These are phyloP conservation scores for Rhynchonycteris naso DNA, from an alignment of 2,797 vertebrate species.

Conservation along the genomic window DNA sequence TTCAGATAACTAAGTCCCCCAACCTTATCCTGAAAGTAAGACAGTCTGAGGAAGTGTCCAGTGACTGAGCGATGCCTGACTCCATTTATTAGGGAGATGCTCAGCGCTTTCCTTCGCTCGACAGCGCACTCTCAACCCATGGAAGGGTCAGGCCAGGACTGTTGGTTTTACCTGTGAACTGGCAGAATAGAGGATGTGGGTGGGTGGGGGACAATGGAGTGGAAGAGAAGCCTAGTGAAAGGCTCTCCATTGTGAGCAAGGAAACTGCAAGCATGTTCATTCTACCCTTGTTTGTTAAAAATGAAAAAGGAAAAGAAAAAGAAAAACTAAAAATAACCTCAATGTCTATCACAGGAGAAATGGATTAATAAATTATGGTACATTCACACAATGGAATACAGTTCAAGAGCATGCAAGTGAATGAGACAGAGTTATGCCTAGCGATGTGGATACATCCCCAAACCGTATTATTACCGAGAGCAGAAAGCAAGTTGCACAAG, in stretches of 20 bases:
- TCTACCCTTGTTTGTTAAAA: not conserved
- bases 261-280: not conserved
- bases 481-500: not conserved
- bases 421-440: fast-evolving
- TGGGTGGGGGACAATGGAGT: not conserved
- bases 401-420: not conserved
- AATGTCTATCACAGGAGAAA: not conserved
- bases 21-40: slow-evolving; percentile 48
- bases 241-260: not conserved
- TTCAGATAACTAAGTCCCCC: slow-evolving; percentile 61
- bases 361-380: not conserved
- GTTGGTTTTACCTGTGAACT: not conserved
- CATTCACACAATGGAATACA: not conserved
- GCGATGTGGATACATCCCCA: not conserved
- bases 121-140: not conserved
- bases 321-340: slow-evolving; percentile 41
- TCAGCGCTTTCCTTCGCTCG: not conserved
- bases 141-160: not conserved
- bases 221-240: not conserved
- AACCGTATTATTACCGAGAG: not conserved
- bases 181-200: not conserved
- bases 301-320: not conserved
- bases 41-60: not conserved
- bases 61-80: not conserved
- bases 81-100: not conserved